phyloP scores from a whole-genome alignment of 2,113 vertebrate genomes.

The Misgurnus mizolepis region DNA sequence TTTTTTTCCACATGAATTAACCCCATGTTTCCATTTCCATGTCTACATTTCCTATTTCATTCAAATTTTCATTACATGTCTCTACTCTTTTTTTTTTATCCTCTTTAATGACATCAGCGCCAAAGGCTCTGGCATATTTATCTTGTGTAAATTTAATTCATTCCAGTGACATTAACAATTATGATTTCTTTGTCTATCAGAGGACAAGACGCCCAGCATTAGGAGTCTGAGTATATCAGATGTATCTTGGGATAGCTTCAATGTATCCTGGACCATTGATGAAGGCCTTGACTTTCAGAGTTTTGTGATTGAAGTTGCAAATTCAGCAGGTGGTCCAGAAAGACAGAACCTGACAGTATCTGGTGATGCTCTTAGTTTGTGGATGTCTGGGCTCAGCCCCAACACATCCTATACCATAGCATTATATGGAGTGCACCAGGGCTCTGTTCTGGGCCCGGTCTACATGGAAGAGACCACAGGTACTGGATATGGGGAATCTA shows the following conservation, averaged over 20 bases:
- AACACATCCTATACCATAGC: constrained; percentile 81
- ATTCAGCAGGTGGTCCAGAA: constrained; percentile 68
- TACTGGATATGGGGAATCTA: constrained; percentile 56
- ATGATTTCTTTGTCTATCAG: constrained; percentile 78
- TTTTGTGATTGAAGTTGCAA: constrained; percentile 90
- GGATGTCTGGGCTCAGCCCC: constrained; percentile 80
- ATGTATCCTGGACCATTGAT: constrained; percentile 82
- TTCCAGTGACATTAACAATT: constrained; percentile 54
- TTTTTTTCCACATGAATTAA: constrained; percentile 9
- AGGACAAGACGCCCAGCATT: constrained; percentile 74
- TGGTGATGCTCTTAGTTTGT: constrained; percentile 72
- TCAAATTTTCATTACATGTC: neutral
- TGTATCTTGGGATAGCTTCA: constrained; percentile 87
- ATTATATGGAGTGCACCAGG: constrained; percentile 79
- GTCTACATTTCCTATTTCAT: constrained; percentile 6
- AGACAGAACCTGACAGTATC: constrained; percentile 79
- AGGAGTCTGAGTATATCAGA: constrained; percentile 76
- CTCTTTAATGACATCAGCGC: neutral
- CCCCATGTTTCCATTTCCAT: neutral
- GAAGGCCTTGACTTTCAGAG: constrained; percentile 77
- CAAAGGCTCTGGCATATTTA: neutral
- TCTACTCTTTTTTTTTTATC: neutral
- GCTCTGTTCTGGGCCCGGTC: constrained; percentile 76
- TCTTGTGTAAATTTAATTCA: constrained; percentile 26
- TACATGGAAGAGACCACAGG: constrained; percentile 80